Conservation (phyloP, 1,140 invertebrate species). For the Stratiolaelaps scimitus region DNA sequence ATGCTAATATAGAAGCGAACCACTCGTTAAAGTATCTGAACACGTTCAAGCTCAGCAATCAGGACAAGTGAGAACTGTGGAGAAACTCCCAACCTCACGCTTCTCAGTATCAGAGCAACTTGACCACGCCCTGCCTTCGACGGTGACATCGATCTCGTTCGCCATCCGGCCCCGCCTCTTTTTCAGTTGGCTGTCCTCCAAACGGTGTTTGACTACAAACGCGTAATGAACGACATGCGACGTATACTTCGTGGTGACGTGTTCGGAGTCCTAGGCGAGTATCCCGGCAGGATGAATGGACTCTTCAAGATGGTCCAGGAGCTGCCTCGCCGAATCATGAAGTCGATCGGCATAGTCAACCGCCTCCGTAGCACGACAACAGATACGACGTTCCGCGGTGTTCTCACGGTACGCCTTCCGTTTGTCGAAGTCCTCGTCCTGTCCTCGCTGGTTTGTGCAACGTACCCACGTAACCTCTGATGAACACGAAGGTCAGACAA, state of each 20-base stretch:
- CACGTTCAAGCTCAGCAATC: too few species aligned
- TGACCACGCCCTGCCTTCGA: too few species aligned
- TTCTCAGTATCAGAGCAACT: too few species aligned
- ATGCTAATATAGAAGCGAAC: too few species aligned
- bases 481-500: too few species aligned
- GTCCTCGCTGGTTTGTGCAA: too few species aligned
- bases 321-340: constrained; percentile 18
- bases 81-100: too few species aligned
- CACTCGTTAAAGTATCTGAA: too few species aligned
- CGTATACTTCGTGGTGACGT: constrained; percentile 18
- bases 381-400: background rate
- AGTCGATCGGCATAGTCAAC: constrained; percentile 17
- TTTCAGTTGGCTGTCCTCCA: constrained; percentile 19
- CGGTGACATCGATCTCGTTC: background rate
- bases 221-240: constrained; percentile 13
- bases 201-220: constrained; percentile 24
- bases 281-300: constrained; percentile 20
- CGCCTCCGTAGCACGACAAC: constrained; percentile 5
- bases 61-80: too few species aligned
- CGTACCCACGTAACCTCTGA: too few species aligned
- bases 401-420: background rate
- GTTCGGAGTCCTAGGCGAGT: constrained; percentile 16
- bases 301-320: constrained; percentile 15
- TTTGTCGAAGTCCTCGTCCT: background rate
- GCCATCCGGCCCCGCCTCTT: background rate